Conservation (phyloP, 92 coral and sea anemone genomes). For the Zoanthus sociatus region DNA sequence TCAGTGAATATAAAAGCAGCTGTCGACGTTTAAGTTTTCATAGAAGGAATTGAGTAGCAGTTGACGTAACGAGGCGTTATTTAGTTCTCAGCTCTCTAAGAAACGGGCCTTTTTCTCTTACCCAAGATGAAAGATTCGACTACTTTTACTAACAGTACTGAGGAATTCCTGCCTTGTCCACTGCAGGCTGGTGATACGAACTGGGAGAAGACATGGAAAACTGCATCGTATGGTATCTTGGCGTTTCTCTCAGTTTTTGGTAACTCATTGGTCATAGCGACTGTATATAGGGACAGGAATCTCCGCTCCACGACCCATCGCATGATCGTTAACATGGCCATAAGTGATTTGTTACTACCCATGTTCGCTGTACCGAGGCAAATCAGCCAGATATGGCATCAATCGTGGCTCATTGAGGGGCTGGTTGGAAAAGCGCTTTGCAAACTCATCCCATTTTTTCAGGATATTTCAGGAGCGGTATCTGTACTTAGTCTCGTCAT, state of each 20-base stretch:
- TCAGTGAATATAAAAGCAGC: slow-evolving; percentile 17
- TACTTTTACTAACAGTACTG: not conserved
- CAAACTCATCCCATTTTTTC: slow-evolving; percentile 28
- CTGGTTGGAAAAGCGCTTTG: slow-evolving; percentile 3
- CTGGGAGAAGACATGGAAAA: slow-evolving; percentile 14
- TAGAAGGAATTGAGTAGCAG: too few species aligned
- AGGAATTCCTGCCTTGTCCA: not conserved
- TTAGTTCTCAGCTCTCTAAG: not conserved
- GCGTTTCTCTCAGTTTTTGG: not conserved
- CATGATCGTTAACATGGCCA: slow-evolving; percentile 33
- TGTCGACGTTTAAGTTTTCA: not conserved
- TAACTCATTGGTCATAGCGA: slow-evolving; percentile 15
- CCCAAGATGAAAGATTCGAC: slow-evolving; percentile 19
- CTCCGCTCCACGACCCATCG: slow-evolving; percentile 40
- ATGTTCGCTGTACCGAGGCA: slow-evolving; percentile 16
- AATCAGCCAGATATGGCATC: slow-evolving; percentile 19
- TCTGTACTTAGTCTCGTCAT: slow-evolving; percentile 35
- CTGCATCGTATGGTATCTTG: slow-evolving; percentile 8
- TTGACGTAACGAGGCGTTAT: not conserved
- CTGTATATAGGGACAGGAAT: slow-evolving; percentile 32
- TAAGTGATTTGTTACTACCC: slow-evolving; percentile 25
- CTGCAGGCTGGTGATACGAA: not conserved
- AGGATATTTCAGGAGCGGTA: slow-evolving; percentile 41
- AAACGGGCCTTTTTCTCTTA: not conserved
- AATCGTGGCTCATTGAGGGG: slow-evolving; percentile 14